Evolutionary conservation across 1,140 invertebrate species (phyloP), one percentile per base, ranked within the genome.

Genomic region (Physella acuta): DNA sequence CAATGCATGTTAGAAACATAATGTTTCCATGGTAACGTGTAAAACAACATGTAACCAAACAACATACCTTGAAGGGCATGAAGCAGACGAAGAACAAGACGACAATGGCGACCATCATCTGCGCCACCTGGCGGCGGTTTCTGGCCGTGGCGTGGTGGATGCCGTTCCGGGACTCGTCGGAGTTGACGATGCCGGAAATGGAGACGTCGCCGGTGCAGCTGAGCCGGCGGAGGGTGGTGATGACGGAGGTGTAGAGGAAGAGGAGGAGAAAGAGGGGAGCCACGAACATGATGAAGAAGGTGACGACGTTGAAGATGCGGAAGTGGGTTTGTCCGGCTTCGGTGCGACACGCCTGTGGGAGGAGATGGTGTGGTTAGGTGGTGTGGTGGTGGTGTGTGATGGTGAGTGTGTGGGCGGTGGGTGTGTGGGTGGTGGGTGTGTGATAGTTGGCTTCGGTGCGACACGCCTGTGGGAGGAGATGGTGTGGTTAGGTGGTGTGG

Each of bases 21-120:
- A n/a, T n/a, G n/a, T n/a, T n/a, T n/a, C n/a, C n/a, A n/a, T n/a
- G n/a, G n/a, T n/a, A n/a, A n/a, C n/a, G n/a, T n/a, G n/a, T n/a
- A n/a, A n/a, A n/a, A n/a, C n/a, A n/a, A n/a, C n/a, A n/a, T n/a
- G n/a, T n/a, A n/a, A n/a, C n/a, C n/a, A n/a, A n/a, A n/a, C n/a
- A n/a, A n/a, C 39, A 11, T 2, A 93, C 89, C 59, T 92, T 88
- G 78, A 95, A 93, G 3, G 94, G 94, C 53, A 95, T 82, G 31
- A 96, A 87, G 78, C 93, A 95, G 37, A 95, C 85, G 82, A 96
- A 96, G 83, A 96, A 97, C 17, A 92, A 91, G 24, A 92, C 78
- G 0, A 96, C 93, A 0, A 97, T 93, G 2, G 93, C 92, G 3
- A 90, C 92, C 8, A 97, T 85, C 93, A 95, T 96, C 28, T 93